Conservation (phyloP, 2,113 vertebrate genomes). For the Globicephala melas region DNA sequence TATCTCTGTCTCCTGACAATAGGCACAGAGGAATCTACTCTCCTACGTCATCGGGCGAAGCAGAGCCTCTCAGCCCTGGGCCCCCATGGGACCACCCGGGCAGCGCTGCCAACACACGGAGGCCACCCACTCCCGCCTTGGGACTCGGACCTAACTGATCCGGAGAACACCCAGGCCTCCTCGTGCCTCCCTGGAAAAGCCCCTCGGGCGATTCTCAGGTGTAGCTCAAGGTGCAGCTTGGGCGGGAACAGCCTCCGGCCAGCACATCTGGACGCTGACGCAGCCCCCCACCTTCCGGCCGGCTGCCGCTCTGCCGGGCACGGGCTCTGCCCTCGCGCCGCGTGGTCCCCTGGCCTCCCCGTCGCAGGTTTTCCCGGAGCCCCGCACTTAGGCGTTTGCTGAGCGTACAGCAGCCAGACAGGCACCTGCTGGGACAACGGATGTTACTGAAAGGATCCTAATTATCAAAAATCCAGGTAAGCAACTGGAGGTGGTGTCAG, state of each 20-base stretch:
- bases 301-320: rapidly evolving
- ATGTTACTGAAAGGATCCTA: neutral
- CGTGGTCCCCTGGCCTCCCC: neutral
- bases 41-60: too few species aligned
- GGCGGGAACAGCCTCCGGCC: neutral
- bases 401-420: neutral
- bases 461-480: neutral
- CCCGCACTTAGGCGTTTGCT: neutral
- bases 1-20: neutral
- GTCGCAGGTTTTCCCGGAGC: neutral
- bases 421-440: neutral
- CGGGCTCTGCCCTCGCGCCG: too few species aligned
- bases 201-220: neutral
- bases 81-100: neutral
- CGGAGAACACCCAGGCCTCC: neutral
- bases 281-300: too few species aligned
- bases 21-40: neutral
- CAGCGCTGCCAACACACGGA: neutral
- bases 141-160: neutral
- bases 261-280: too few species aligned
- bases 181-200: neutral
- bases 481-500: neutral
- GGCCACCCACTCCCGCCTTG: rapidly evolving
- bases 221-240: too few species aligned
- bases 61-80: neutral